Conservation (phyloP, 30 jellyfish, hydroid and myxozoan species). For the Phacellophora camtschatica region DNA sequence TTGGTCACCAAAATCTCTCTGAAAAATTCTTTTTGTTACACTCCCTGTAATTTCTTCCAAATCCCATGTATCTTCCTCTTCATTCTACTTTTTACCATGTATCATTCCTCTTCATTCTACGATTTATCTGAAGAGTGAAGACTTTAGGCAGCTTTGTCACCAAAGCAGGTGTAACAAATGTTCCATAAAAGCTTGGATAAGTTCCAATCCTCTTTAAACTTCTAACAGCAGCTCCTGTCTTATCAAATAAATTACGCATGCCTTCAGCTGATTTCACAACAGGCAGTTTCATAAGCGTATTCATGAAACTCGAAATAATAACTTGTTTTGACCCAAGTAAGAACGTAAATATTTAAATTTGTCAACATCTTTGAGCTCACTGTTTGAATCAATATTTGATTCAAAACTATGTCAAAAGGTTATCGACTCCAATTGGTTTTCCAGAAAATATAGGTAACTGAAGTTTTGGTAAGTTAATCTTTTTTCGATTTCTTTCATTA, state of each 20-base stretch:
- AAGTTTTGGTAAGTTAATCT: constrained; percentile 2
- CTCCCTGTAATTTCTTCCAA: neutral
- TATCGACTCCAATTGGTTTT: constrained; percentile 26
- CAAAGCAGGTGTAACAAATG: neutral
- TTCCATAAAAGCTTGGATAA: constrained; percentile 4
- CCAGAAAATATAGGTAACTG: constrained; percentile 11
- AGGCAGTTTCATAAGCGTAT: neutral
- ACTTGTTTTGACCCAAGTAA: constrained; percentile 24
- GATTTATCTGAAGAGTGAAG: neutral
- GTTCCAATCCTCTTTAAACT: constrained; percentile 1
- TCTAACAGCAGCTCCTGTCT: constrained; percentile 6
- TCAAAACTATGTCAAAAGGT: constrained; percentile 25
- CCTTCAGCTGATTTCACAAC: neutral
- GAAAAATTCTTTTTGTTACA: too few species aligned
- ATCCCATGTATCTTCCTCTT: neutral
- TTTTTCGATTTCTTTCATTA: neutral
- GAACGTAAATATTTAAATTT: neutral
- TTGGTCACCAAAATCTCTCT: too few species aligned
- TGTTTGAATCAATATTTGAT: neutral
- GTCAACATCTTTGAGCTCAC: neutral
- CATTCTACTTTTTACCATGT: neutral
- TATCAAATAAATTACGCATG: constrained; percentile 12
- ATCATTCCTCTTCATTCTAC: too few species aligned
- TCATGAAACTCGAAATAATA: constrained; percentile 15
- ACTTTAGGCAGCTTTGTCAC: neutral